Base-by-base conservation (phyloP, 2,797 vertebrate species). In the Argyrosomus regius region DNA sequence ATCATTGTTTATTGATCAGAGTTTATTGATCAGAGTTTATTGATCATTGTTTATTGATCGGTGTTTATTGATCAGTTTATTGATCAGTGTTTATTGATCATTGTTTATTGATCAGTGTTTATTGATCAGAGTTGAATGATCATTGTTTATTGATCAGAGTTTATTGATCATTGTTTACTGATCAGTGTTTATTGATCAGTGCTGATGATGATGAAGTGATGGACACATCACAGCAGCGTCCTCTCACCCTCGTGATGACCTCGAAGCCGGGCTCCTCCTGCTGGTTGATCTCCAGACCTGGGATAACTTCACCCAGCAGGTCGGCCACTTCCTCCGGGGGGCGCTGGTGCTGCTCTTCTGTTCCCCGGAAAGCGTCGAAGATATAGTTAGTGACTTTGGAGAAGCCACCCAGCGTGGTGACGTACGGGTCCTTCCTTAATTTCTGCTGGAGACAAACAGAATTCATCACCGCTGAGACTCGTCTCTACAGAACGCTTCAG, bases 321-420 rank as follows among this genome's bases (percentile, higher is more conserved):
- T 97, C 96, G 0, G 96, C 97, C 95, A 97, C 96, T 88, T 98
- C 97, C 86, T 98, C 97, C 0, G 95, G 94, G 62, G 98, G 98
- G 48, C 97, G 96, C 75, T 96, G 96, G 45, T 96, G 96, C 84
- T 97, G 96, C 83, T 93, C 93, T 72, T 97, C 97, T 0, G 92
- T 88, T 48, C 93, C 95, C 52, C 97, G 94, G 83, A 98, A 95
- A 4, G 96, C 97, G n/a, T 98, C 97, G 48, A 94, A 96, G 76
- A 99, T 93, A 93, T 97, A 98, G 94, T 98, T 98, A 87, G 97
- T 98, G 89, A 99, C 98, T 95, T 97, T 98, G 87, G 98, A 99
- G 94, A 99, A 98, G 88, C 96, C 92, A 58, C 96, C 97, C 88
- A 98, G 93, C 0, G 97, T 98, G 54, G 96, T 93, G 68, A 96